phyloP scores from a whole-genome alignment of 2,113 vertebrate species.

The Dicentrarchus labrax region DNA sequence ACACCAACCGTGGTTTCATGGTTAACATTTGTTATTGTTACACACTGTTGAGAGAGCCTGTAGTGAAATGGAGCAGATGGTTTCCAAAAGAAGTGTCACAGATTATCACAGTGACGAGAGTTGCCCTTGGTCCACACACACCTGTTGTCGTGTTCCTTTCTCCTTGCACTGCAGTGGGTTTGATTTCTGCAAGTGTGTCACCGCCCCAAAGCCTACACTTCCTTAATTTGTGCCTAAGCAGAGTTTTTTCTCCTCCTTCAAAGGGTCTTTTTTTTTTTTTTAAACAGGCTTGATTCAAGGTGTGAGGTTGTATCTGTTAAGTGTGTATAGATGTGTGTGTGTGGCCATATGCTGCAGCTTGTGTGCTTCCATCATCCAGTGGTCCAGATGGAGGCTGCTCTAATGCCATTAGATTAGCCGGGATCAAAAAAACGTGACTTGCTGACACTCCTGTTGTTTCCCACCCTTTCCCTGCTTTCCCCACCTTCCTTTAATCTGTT shows the following conservation, averaged over 20 bases:
- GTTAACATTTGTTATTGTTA: not conserved
- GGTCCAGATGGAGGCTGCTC: constrained; percentile 72
- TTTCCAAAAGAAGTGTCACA: constrained; percentile 35
- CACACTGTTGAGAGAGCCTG: not conserved
- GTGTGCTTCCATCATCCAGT: constrained; percentile 22
- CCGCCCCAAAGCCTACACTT: not conserved
- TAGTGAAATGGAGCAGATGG: constrained; percentile 65
- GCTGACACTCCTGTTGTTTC: constrained; percentile 14
- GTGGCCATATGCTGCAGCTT: constrained; percentile 40
- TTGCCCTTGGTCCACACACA: constrained; percentile 13
- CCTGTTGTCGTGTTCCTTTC: constrained; percentile 24
- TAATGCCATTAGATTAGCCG: constrained; percentile 77
- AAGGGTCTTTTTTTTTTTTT: not conserved
- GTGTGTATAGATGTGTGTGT: not conserved
- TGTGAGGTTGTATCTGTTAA: not conserved
- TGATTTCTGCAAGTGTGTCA: constrained; percentile 6
- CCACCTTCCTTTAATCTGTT: constrained; percentile 3
- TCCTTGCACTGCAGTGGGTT: not conserved
- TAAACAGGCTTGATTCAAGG: not conserved
- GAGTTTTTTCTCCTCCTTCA: not conserved
- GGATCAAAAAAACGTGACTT: constrained; percentile 76
- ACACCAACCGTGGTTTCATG: not conserved
- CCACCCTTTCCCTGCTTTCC: constrained; percentile 39
- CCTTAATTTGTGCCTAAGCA: not conserved
- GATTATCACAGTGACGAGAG: constrained; percentile 49